Evolutionary conservation across 2,113 vertebrate genomes (phyloP).

Genomic region (Rhagologus leucostigma): DNA sequence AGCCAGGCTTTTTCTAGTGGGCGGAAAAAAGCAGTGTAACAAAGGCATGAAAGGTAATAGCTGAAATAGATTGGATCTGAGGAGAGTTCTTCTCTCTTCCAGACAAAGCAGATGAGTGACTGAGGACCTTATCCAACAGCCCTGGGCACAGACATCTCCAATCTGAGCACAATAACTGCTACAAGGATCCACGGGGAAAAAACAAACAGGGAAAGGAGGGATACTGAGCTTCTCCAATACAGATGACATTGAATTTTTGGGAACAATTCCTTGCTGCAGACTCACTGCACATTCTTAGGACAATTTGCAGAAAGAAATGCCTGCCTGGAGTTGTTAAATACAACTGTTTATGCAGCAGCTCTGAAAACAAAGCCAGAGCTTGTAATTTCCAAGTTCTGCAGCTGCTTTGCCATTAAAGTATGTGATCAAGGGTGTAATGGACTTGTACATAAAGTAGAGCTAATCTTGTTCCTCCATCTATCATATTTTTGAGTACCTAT

Average conservation of each 20-base stretch:
- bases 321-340: not conserved
- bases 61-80: not conserved
- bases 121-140: not conserved
- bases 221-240: not conserved
- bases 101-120: not conserved
- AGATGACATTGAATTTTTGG: not conserved
- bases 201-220: not conserved
- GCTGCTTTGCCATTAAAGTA: not conserved
- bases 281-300: not conserved
- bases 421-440: not conserved
- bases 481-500: not conserved
- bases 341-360: not conserved
- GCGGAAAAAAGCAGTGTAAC: not conserved
- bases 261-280: not conserved
- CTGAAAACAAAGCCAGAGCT: not conserved
- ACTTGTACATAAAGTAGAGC: not conserved
- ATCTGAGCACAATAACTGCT: not conserved
- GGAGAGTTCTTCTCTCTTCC: not conserved
- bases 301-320: not conserved
- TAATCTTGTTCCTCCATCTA: not conserved
- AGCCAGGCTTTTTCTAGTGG: not conserved
- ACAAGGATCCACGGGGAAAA: rapidly evolving
- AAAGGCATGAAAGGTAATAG: not conserved
- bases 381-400: not conserved
- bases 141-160: not conserved